Percentiles rank a stretch among this genome's conserved stretches.
Evolutionary conservation across 2,888 invertebrate genomes (phyloP).

Genomic region (Drosophila paranaensis): DNA sequence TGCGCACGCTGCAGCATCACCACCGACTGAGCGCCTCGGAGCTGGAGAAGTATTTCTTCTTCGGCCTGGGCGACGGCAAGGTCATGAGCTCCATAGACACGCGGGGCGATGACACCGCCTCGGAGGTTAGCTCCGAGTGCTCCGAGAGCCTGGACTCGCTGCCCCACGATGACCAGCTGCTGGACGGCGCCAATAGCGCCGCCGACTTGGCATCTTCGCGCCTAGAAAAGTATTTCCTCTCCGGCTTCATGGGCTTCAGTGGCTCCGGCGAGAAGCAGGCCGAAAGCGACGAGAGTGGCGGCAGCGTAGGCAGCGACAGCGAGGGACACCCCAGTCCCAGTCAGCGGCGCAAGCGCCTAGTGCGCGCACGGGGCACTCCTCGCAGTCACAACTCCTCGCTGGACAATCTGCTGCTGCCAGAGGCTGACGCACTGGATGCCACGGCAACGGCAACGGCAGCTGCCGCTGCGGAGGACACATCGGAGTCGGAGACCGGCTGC

Average conservation of each 20-base stretch:
- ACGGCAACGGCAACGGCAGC: slow-evolving; percentile 21
- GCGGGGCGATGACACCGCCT: slow-evolving; percentile 88
- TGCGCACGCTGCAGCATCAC: slow-evolving; percentile 84
- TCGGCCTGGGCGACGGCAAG: slow-evolving; percentile 91
- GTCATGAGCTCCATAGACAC: slow-evolving; percentile 85
- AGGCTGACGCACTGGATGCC: slow-evolving; percentile 67
- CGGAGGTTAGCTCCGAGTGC: slow-evolving; percentile 94
- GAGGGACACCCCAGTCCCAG: slow-evolving; percentile 95
- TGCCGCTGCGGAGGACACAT: slow-evolving; percentile 87
- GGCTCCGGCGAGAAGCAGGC: slow-evolving; percentile 87
- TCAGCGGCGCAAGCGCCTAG: slow-evolving; percentile 92
- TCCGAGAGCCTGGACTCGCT: slow-evolving; percentile 93
- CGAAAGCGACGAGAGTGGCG: slow-evolving; percentile 87
- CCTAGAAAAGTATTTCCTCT: slow-evolving; percentile 94
- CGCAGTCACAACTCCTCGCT: slow-evolving; percentile 92
- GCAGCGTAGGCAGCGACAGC: slow-evolving; percentile 95
- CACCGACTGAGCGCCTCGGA: slow-evolving; percentile 91
- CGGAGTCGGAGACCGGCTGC: slow-evolving; percentile 89
- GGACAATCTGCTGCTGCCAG: slow-evolving; percentile 89
- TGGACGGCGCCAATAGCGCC: slow-evolving; percentile 86
- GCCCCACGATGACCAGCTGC: slow-evolving; percentile 85
- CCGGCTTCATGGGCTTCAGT: slow-evolving; percentile 93
- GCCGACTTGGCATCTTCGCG: slow-evolving; percentile 93
- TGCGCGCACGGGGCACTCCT: slow-evolving; percentile 92
- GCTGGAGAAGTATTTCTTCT: slow-evolving; percentile 96